Evolutionary conservation across 2,797 vertebrate genomes (phyloP).

Genomic region (Enteromius paludinosus): DNA sequence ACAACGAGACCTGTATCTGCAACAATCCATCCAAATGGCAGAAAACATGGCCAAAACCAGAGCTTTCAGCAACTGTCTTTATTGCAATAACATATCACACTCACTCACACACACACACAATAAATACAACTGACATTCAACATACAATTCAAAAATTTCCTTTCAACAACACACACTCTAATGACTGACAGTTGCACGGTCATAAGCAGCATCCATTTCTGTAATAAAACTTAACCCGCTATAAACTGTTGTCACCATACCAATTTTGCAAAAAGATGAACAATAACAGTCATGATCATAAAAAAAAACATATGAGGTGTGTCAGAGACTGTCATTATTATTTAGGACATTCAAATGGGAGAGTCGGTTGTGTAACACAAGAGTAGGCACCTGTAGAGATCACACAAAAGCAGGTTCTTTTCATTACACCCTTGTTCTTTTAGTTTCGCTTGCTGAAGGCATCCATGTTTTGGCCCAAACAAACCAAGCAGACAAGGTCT

Average conservation of each 20-base stretch:
- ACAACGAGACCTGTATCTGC: constrained; percentile 28
- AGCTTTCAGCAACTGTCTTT: constrained; percentile 53
- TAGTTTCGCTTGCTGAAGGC: constrained; percentile 14
- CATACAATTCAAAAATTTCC: constrained; percentile 62
- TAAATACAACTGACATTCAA: constrained; percentile 59
- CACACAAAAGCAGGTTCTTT: constrained; percentile 19
- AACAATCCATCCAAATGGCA: constrained; percentile 39
- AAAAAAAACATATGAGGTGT: constrained; percentile 38
- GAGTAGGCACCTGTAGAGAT: constrained; percentile 15
- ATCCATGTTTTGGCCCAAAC: constrained; percentile 34
- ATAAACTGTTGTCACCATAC: constrained; percentile 58
- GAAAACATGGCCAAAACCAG: constrained; percentile 57
- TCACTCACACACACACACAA: constrained; percentile 38
- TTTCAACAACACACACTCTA: constrained; percentile 16
- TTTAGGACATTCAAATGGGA: constrained; percentile 22
- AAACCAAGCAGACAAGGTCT: constrained; percentile 41
- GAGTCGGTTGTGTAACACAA: not conserved
- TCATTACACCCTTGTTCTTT: not conserved
- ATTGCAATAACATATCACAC: constrained; percentile 46
- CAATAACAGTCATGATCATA: constrained; percentile 35
- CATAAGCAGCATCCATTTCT: constrained; percentile 48
- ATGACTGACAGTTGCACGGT: constrained; percentile 39
- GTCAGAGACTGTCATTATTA: constrained; percentile 14
- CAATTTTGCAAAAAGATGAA: constrained; percentile 34
- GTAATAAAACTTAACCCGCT: constrained; percentile 46